These are phyloP conservation scores for Trogon surrucura DNA, from an alignment of 2,113 vertebrate species.

Conservation along the genomic window DNA sequence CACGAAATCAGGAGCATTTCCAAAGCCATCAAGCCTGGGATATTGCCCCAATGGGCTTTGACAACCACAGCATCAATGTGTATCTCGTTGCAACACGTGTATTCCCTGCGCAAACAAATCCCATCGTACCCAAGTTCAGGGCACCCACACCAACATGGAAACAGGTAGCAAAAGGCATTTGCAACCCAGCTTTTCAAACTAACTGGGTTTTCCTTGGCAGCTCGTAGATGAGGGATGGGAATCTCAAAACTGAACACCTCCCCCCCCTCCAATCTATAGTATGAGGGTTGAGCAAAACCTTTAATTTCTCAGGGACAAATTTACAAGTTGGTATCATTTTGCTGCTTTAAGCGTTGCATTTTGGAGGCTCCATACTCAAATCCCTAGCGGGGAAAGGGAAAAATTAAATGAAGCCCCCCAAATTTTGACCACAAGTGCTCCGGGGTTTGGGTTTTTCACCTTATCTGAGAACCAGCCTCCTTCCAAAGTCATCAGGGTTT, in stretches of 20 bases:
- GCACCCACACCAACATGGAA: fast-evolving
- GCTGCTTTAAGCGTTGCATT: neutral
- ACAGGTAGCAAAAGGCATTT: neutral
- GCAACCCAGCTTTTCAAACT: neutral
- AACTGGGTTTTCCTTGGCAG: fast-evolving
- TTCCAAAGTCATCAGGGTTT: neutral
- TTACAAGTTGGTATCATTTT: fast-evolving
- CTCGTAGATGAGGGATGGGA: neutral
- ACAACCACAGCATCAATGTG: fast-evolving
- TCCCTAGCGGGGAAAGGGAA: neutral
- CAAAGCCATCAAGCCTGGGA: neutral
- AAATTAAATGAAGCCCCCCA: neutral
- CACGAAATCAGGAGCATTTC: neutral
- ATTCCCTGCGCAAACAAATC: neutral
- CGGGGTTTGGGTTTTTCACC: neutral
- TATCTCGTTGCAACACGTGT: fast-evolving
- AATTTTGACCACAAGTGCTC: neutral
- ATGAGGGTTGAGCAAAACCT: neutral
- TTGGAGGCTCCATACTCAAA: neutral
- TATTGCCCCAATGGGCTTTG: fast-evolving
- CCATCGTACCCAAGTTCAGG: fast-evolving
- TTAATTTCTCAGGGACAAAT: neutral
- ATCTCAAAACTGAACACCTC: neutral
- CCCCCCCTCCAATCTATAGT: fast-evolving
- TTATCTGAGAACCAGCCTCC: neutral